These are phyloP conservation scores for Tanypteryx hageni DNA, from an alignment of 2,888 invertebrate species.

Conservation along the genomic window DNA sequence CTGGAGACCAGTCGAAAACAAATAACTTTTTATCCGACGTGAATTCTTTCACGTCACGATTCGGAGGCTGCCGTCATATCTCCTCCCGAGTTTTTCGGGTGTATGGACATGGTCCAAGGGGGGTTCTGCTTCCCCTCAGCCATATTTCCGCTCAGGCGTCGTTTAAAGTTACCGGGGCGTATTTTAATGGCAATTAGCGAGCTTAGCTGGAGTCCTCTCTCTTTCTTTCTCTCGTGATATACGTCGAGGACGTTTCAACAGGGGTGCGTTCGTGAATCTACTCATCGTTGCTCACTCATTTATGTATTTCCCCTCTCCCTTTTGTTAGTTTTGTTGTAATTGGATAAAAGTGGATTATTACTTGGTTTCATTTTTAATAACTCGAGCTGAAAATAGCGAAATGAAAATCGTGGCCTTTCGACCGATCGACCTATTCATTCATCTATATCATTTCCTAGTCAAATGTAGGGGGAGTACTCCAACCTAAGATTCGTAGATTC, in stretches of 20 bases:
- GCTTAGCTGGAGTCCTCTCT: not conserved
- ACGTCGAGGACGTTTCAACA: not conserved
- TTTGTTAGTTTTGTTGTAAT: no score
- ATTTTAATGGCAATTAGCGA: slow-evolving; percentile 50
- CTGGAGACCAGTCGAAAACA: slow-evolving; percentile 52
- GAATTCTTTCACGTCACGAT: slow-evolving; percentile 54
- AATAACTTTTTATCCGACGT: slow-evolving; percentile 49
- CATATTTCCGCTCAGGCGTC: not conserved
- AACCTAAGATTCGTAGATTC: no score
- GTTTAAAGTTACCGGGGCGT: slow-evolving; percentile 39
- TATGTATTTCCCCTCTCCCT: no score
- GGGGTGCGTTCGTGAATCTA: no score
- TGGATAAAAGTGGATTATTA: no score
- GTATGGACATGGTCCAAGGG: not conserved
- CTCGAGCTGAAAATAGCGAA: no score
- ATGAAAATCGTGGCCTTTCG: no score
- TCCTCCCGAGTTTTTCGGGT: slow-evolving; percentile 33
- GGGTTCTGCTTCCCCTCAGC: not conserved
- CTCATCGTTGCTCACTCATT: not conserved
- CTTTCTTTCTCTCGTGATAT: not conserved
- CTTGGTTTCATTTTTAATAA: no score
- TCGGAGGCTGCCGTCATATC: slow-evolving; percentile 54
- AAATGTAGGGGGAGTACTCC: no score
- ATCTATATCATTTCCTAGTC: no score
- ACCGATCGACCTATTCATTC: no score